Base-by-base conservation (phyloP, 2,797 vertebrate genomes). In the Acomys russatus region DNA sequence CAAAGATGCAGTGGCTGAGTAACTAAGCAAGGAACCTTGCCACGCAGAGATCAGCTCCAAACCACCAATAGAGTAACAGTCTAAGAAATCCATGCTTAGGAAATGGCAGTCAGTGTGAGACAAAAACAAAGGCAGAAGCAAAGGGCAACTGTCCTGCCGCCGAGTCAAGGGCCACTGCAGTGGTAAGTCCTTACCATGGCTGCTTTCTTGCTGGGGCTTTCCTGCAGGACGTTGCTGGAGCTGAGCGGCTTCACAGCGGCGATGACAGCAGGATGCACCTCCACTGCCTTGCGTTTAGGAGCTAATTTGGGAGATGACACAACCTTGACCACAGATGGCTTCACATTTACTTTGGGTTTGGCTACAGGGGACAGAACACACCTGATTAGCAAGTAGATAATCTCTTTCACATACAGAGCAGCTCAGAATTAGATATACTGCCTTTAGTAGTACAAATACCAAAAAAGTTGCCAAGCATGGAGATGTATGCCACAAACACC, bases 171-270 rank as follows among this genome's bases (percentile, higher is more conserved):
- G 6, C 4, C 23, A 28, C 11, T 1, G 0, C 9, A 14, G 0
- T 2, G 22, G 20, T 17, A 35, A 4, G 0, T 95, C 33, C 98
- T 96, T 90, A 99, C 99, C 98, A 97, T n/a, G 73, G 92, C 95
- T 35, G 96, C 96, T 88, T 92, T 98, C 61, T 97, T 98, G 93
- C 98, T 66, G 6, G 97, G 22, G 3, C 94, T 96, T 20, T 98
- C 98, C 95, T 97, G 91, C 0, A 63, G 96, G 14, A 96, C 88
- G 1, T 92, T 78, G 15, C 90, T 56, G 51, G 98, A 11, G 94
- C 98, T 99, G 38, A 99, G 97, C 0, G 99, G 99, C 97, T 99
- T 99, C 70, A 99, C 99, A 5, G 99, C 99, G 14, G 99, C 99
- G 3, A 99, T 98, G 0, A 99, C 99, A 23, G 99, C 99, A 1